phyloP scores from a whole-genome alignment of 1,140 invertebrate genomes.

The Brachionus paranguensis region DNA sequence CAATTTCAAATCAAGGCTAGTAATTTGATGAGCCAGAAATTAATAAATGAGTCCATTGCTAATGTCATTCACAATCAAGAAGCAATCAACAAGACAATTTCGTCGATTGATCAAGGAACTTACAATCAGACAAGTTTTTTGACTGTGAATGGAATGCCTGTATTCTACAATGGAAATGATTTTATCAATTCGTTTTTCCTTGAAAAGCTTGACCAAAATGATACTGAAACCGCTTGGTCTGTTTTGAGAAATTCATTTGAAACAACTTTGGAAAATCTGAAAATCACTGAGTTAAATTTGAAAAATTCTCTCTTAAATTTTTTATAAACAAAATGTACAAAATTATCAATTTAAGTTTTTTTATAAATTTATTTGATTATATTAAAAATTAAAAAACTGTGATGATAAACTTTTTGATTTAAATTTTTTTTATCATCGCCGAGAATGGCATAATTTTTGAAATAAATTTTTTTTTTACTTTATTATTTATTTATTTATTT shows the following conservation, averaged over 20 bases:
- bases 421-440: too few relatives aligned
- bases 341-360: not conserved
- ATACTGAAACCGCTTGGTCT: not conserved
- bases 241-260: not conserved
- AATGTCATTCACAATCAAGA: not conserved
- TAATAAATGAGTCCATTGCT: not conserved
- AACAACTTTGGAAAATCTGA: not conserved
- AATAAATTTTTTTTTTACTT: too few relatives aligned
- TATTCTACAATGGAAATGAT: not conserved
- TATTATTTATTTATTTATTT: too few relatives aligned
- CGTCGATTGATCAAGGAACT: not conserved
- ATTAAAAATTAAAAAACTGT: not conserved
- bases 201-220: not conserved
- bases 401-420: too few relatives aligned
- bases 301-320: not conserved
- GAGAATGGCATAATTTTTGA: too few relatives aligned
- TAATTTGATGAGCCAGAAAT: not conserved
- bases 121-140: not conserved
- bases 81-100: not conserved
- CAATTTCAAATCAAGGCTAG: not conserved
- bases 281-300: not conserved
- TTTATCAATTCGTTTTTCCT: not conserved
- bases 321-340: not conserved
- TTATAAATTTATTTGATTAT: not conserved
- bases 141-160: not conserved